Evolutionary conservation across 1,140 invertebrate species (phyloP), one percentile per base, ranked within the genome.

Genomic region (Drosophila nigrodunni): DNA sequence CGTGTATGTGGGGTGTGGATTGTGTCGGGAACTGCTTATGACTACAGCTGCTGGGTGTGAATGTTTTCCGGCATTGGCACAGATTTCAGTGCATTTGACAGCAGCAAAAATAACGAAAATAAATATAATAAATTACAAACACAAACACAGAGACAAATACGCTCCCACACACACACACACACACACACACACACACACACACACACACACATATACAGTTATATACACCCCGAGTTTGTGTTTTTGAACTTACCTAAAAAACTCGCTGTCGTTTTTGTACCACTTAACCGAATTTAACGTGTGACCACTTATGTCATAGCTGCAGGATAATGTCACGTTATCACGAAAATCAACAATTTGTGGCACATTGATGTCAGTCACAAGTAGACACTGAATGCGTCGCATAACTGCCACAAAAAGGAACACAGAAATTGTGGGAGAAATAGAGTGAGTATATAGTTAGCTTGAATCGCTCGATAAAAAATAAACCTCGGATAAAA

Each of bases 221-320:
- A 50, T 6, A 57, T 30, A 18, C 21, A 44, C 25, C 11, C 35
- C 70, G 11, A 41, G 35, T 43, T 10, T 25, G 58, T 55, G 41
- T 47, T 13, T 37, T 7, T 21, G 50, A 60, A 90, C 91, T 88
- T 94, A 95, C 76, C 95, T 94, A 92, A 95, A 97, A 92, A 96
- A 96, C 90, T 97, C 95, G 74, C 94, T 93, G 52, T 94, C 94
- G 65, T 96, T 95, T 83, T 96, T 96, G 93, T 96, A 96, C 96
- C 96, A 97, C 92, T 96, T 96, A 75, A 96, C 95, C 9, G 96
- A 96, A 92, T 96, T 96, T 30, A 97, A 93, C 13, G 93, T 93
- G 68, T 96, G 95, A 7, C 93, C 94, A 78, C 94, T 94, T 82
- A 93, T 90, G 80, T 94, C 94, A 82, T 93, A 94, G 70, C 93